Base-by-base conservation (phyloP, 2,888 invertebrate species). In the Dioctria rufipes region DNA sequence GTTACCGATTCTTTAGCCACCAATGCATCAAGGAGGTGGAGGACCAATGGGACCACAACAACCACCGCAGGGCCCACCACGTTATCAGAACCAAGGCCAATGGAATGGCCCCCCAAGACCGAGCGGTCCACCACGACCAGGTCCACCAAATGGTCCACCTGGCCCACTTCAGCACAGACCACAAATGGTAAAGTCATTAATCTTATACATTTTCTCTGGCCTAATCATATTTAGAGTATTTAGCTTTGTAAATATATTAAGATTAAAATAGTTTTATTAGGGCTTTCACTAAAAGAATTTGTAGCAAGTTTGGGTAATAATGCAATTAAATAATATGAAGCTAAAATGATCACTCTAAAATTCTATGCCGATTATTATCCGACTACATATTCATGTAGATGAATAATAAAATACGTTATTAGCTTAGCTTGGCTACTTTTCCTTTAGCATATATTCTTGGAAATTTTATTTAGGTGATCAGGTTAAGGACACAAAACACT, bases 141-240 rank as follows among this genome's bases (percentile, higher is more conserved):
- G 89, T 85, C 92, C 91, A 83, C 91, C 85, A 81, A 89, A 88
- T 85, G 89, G 89, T 83, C 89, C 89, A 79, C 88, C 92, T 81
- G 90, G 90, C 0, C 91, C 91, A 1, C 91, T 91, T 78, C 90
- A 90, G 11, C 92, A 92, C 83, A 90, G 92, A 81, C 92, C 92
- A 11, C 93, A 92, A 81, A 92, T 92, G 92, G 89, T 89, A 89
- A 88, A 86, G 73, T 81, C 83, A 73, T 71, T 67, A 81, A 63
- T 77, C 42, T 25, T 77, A 63, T 77, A 63, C 8, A 77, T 77
- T 63, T 77, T 77, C 46, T 77, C 77, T 77, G 63, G 61, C 46
- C 63, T 77, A 40, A 43, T 73, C 73, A 73, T 37, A 73, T 40
- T 60, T 73, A 73, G 73, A 73, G 5, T 73, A 60, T 11, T 69